These are phyloP conservation scores for Ctenomys sociabilis DNA, from an alignment of 2,113 vertebrate genomes.

Conservation along the genomic window DNA sequence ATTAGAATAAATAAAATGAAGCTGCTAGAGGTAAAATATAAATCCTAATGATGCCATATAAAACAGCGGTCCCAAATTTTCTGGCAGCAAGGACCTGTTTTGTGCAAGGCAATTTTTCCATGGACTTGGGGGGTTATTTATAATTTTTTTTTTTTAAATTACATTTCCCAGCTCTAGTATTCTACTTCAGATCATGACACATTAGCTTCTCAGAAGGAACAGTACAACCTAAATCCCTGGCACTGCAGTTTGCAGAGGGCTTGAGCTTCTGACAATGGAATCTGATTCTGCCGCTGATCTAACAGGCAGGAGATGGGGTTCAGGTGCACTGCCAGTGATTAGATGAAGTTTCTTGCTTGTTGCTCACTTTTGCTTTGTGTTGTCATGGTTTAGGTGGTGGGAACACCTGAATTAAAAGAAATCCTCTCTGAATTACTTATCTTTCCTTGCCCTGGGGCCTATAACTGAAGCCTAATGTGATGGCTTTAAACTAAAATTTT, in stretches of 20 bases:
- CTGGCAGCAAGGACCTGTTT: not conserved
- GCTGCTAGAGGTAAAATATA: not conserved
- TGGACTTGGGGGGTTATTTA: not conserved
- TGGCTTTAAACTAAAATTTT: constrained; percentile 1
- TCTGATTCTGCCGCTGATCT: not conserved
- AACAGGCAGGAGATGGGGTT: not conserved
- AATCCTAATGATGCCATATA: not conserved
- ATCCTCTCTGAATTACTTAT: not conserved
- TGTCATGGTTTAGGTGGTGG: not conserved
- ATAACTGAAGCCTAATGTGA: not conserved
- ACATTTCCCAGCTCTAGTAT: not conserved
- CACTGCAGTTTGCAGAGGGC: not conserved
- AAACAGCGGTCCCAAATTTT: not conserved
- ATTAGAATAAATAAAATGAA: constrained; percentile 7
- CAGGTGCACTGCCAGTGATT: not conserved
- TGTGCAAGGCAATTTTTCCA: not conserved
- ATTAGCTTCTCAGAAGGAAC: not conserved
- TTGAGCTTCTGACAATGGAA: not conserved
- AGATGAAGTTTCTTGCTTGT: not conserved
- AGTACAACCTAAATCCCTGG: not conserved
- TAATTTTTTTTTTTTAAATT: not conserved
- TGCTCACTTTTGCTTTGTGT: not conserved
- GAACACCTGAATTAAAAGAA: not conserved
- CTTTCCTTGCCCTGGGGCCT: not conserved
- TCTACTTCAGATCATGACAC: not conserved